Base-by-base conservation (phyloP, 2,797 vertebrate species). In the Danio albolineatus region DNA sequence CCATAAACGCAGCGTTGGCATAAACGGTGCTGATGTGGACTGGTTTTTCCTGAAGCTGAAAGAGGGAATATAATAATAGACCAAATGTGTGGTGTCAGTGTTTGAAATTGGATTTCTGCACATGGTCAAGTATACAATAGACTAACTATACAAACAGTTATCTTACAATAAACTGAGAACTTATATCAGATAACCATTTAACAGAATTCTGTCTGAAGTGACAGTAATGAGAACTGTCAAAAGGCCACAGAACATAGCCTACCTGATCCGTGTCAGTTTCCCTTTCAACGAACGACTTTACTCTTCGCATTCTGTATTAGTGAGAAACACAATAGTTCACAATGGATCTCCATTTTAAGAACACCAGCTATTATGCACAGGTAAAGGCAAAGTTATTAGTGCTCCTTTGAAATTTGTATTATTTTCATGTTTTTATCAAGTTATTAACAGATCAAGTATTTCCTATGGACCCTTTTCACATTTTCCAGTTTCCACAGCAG, bases 191-290 rank as follows among this genome's bases (percentile, higher is more conserved):
- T 28, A 28, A 3, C 3, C 28, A 28, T 28, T 28, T 28, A 28
- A 28, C 28, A 28, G 28, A 28, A 64, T 64, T 0, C 59, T 43
- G 1, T 21, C 41, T 41, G 2, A 64, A 64, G 62, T 7, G 2
- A 0, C 17, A 43, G 38, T 21, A 65, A 64, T 4, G 0, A 16
- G 5, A 64, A 53, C 46, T 53, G n/a, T 41, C 59, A 46, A 12
- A 66, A 28, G 14, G n/a, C 8, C 54, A 1, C 44, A 46, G 6
- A 76, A 46, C 39, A 66, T 46, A n/a, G n/a, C n/a, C n/a, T n/a
- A 76, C 74, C 74, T 66, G 74, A 46, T 76, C 51, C 36, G 74
- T 0, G 10, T 57, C 41, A 7, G 41, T 54, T 67, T 76, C 74
- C 51, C 5, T 36, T 17, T 19, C 14, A 54, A 65, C 4, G 4